phyloP scores from a whole-genome alignment of 2,888 invertebrate species.

The Ametastegia equiseti region DNA sequence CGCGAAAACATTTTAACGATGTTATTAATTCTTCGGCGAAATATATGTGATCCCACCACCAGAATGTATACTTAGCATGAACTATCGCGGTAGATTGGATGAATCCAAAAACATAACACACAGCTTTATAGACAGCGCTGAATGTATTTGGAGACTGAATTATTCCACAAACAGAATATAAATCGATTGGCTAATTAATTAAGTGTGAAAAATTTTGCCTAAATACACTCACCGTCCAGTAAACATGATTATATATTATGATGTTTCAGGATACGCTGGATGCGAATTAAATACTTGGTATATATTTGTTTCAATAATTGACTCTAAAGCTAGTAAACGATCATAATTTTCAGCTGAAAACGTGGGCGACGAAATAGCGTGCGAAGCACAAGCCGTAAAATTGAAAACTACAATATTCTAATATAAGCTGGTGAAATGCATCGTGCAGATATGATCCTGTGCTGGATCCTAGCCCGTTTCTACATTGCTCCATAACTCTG shows the following conservation, averaged over 20 bases:
- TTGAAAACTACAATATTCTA: constrained; percentile 37
- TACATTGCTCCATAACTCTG: neutral
- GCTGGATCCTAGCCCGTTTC: constrained; percentile 23
- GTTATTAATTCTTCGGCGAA: neutral
- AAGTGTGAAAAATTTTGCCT: neutral
- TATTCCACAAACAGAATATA: neutral
- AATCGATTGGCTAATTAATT: neutral
- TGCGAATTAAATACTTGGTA: neutral
- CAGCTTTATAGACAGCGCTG: neutral
- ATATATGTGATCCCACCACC: neutral
- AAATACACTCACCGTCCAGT: neutral
- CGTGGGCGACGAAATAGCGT: neutral
- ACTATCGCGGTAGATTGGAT: neutral
- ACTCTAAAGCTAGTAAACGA: constrained; percentile 2
- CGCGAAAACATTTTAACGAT: neutral
- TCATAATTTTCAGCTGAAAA: constrained; percentile 1
- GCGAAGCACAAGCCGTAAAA: neutral
- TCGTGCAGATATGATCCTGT: neutral
- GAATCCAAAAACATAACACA: neutral
- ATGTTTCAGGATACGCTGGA: neutral
- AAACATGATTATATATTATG: neutral
- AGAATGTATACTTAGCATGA: neutral
- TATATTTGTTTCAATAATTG: neutral
- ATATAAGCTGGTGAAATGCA: constrained; percentile 14
- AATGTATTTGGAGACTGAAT: neutral